These are phyloP conservation scores for Meloidogyne floridensis DNA, from an alignment of 1,140 invertebrate species.

Conservation along the genomic window DNA sequence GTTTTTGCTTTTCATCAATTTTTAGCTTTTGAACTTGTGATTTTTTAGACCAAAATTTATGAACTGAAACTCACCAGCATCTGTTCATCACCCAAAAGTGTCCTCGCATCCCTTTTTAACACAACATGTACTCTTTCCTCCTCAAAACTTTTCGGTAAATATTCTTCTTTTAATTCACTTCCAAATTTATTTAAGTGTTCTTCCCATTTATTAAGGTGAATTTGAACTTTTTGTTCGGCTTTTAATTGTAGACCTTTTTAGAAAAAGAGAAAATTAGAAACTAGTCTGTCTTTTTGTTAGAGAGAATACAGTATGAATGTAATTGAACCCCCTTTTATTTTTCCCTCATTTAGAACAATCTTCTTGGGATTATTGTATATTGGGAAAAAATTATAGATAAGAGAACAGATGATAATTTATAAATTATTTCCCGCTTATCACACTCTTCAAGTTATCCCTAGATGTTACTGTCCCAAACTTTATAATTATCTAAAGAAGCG, in stretches of 20 bases:
- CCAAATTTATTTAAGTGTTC: slow-evolving; percentile 55
- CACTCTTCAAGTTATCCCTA: too few species aligned
- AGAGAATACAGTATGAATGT: too few species aligned
- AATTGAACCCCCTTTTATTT: too few species aligned
- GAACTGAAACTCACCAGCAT: slow-evolving; percentile 38
- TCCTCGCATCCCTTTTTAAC: slow-evolving; percentile 53
- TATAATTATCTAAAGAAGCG: neutral
- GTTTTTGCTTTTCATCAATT: too few species aligned
- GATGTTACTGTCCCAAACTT: too few species aligned
- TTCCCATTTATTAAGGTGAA: slow-evolving; percentile 58
- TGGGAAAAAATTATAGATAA: too few species aligned
- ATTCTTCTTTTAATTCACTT: neutral
- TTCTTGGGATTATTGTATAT: too few species aligned
- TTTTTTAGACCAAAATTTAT: neutral
- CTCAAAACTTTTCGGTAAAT: neutral
- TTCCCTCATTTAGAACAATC: too few species aligned
- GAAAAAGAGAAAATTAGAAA: neutral
- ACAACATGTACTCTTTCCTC: slow-evolving; percentile 43
- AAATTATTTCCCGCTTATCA: too few species aligned
- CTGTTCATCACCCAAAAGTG: slow-evolving; percentile 53
- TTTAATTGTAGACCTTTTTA: slow-evolving; percentile 57
- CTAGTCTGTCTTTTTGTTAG: neutral
- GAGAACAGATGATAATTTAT: too few species aligned
- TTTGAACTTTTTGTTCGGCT: slow-evolving; percentile 51
- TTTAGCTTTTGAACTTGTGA: too few species aligned